These are phyloP conservation scores for Notoglanidium macrostoma DNA, from an alignment of 2,797 vertebrate species.

Conservation along the genomic window DNA sequence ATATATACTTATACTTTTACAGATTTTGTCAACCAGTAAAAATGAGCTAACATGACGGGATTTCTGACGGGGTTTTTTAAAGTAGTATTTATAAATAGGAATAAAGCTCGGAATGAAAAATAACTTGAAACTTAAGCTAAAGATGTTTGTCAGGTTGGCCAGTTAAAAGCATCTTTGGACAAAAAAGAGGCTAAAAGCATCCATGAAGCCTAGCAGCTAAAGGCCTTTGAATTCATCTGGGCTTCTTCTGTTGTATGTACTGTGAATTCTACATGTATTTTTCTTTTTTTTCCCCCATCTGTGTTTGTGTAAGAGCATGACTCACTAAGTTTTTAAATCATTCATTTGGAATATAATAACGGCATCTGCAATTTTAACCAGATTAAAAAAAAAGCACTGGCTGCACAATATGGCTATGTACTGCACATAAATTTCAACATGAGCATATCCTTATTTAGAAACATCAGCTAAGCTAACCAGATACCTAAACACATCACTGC, in stretches of 20 bases:
- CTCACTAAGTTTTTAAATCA: neutral
- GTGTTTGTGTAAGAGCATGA: neutral
- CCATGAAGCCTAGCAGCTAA: neutral
- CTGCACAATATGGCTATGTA: neutral
- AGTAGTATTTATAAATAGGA: neutral
- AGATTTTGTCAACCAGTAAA: neutral
- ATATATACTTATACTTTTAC: neutral
- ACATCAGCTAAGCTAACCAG: neutral
- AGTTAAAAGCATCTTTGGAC: neutral
- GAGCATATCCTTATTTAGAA: neutral
- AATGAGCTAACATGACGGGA: neutral
- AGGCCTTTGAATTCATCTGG: neutral
- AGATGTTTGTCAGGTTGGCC: neutral
- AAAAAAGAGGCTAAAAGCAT: neutral
- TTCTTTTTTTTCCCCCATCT: neutral
- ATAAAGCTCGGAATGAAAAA: neutral
- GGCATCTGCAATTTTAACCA: neutral
- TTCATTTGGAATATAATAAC: neutral
- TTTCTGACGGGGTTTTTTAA: neutral
- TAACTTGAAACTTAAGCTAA: neutral
- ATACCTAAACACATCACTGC: neutral
- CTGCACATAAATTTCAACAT: no score
- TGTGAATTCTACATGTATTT: neutral
- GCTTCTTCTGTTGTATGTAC: neutral
- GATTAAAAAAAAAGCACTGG: neutral